Conservation (phyloP, 2,797 vertebrate genomes). For the Eutrigla gurnardus region DNA sequence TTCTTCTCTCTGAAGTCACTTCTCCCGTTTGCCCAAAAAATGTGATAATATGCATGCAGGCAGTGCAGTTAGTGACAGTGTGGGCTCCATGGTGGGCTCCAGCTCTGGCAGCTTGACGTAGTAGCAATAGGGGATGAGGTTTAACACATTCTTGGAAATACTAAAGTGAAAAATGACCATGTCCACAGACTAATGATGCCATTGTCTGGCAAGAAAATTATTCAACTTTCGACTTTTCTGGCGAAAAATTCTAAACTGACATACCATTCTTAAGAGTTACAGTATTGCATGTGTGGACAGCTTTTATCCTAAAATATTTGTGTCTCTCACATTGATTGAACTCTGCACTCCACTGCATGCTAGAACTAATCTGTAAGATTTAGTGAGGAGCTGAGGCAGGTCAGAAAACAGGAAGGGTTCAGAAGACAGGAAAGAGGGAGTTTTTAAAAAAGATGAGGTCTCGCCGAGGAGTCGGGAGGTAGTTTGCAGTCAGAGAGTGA, state of each 20-base stretch:
- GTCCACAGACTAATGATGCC: background rate
- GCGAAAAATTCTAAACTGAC: background rate
- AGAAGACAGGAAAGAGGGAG: conserved; percentile 38
- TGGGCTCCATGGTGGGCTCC: too few species aligned
- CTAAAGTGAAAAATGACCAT: background rate
- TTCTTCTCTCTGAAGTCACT: too few species aligned
- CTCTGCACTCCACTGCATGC: background rate
- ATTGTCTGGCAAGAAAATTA: background rate
- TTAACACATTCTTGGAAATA: background rate
- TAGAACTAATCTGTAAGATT: conserved; percentile 42
- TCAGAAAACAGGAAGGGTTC: conserved; percentile 46
- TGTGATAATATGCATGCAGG: too few species aligned
- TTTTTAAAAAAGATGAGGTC: conserved; percentile 42
- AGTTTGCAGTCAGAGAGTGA: conserved; percentile 72
- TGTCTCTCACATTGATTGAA: conserved; percentile 15
- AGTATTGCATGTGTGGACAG: background rate
- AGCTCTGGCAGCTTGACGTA: too few species aligned
- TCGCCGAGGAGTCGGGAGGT: conserved; percentile 59
- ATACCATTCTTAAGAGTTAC: background rate
- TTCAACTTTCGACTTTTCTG: background rate
- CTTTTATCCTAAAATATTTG: conserved; percentile 20
- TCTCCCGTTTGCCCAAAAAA: too few species aligned
- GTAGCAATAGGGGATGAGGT: too few species aligned
- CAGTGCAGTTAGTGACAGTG: too few species aligned
- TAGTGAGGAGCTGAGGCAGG: conserved; percentile 38